phyloP scores from a whole-genome alignment of 2,797 vertebrate genomes.

The Smutsia temminckii region DNA sequence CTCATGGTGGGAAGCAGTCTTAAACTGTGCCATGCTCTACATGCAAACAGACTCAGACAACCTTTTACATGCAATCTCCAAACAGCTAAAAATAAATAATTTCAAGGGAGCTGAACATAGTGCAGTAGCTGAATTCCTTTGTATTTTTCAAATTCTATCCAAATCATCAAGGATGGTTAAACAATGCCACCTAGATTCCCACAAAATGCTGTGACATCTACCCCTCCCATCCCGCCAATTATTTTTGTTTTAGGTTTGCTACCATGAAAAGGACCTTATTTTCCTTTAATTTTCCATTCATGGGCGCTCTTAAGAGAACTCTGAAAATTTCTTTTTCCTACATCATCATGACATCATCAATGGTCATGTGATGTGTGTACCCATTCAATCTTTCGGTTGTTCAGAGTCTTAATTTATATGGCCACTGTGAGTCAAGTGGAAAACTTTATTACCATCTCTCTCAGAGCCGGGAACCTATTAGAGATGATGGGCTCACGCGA shows the following conservation, averaged over 20 bases:
- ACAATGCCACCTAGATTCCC: too few species aligned
- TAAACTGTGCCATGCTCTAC: background rate
- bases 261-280: background rate
- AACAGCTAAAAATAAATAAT: background rate
- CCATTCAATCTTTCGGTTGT: accelerated
- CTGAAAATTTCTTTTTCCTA: background rate
- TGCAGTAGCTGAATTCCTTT: background rate
- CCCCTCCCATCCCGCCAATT: accelerated
- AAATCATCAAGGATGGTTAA: background rate
- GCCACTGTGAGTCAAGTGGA: too few species aligned
- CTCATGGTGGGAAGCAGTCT: background rate
- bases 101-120: background rate
- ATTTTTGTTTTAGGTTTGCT: background rate
- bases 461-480: background rate
- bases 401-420: background rate
- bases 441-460: background rate
- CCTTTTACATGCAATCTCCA: background rate
- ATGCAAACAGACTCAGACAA: background rate
- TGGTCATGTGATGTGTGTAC: accelerated
- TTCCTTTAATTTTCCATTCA: background rate
- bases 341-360: accelerated
- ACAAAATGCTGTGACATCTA: background rate
- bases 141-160: background rate
- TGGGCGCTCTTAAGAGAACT: background rate
- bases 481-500: background rate